Evolutionary conservation across 2,888 invertebrate genomes (phyloP).

Genomic region (Harpagoxenus sublaevis): DNA sequence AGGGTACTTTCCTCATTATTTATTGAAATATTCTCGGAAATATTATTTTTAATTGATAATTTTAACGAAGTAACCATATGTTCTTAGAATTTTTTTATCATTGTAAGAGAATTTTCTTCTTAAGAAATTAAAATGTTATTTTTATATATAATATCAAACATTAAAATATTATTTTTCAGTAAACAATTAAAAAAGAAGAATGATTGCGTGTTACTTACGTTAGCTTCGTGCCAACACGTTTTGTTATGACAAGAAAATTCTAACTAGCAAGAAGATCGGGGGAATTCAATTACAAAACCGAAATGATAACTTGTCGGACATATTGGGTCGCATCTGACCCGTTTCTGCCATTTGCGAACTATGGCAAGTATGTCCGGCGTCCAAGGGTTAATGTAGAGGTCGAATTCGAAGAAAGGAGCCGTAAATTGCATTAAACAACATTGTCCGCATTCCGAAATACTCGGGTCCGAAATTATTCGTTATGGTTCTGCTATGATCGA

Average conservation of each 20-base stretch:
- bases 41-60: background rate
- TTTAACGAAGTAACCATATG: background rate
- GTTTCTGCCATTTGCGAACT: conserved; percentile 49
- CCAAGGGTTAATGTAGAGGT: conserved; percentile 49
- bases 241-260: conserved; percentile 10
- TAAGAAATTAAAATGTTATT: conserved; percentile 1
- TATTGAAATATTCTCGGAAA: background rate
- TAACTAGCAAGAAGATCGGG: background rate
- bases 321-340: conserved; percentile 48
- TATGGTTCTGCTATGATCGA: background rate
- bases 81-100: background rate
- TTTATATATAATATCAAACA: background rate
- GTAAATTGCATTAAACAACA: conserved; percentile 44
- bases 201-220: background rate
- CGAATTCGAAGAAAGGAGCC: conserved; percentile 37
- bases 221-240: background rate
- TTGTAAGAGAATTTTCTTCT: background rate
- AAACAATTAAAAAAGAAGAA: background rate
- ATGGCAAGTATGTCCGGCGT: conserved; percentile 52
- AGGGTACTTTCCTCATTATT: background rate
- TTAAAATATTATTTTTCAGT: background rate
- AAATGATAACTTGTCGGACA: conserved; percentile 45
- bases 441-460: conserved; percentile 41
- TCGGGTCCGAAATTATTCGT: conserved; percentile 15
- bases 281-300: conserved; percentile 43